Conservation (phyloP, 2,797 vertebrate species). For the Melanotaenia pygmaea region DNA sequence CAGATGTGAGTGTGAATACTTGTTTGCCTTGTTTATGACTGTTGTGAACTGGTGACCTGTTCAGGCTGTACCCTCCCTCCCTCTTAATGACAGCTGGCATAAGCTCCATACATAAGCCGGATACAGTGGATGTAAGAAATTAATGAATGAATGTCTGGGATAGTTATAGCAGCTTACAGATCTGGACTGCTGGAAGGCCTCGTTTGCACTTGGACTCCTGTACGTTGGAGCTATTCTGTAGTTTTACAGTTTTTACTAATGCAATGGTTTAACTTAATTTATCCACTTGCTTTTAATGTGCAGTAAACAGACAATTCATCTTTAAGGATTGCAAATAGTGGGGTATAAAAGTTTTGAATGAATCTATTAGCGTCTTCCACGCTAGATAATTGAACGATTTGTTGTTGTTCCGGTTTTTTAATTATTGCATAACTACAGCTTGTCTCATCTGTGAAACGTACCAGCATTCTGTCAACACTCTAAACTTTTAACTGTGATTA, state of each 20-base stretch:
- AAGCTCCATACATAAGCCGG: background rate
- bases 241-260: background rate
- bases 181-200: background rate
- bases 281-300: no score
- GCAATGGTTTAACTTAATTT: no score
- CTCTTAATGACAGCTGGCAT: background rate
- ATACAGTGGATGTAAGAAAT: background rate
- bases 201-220: background rate
- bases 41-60: background rate
- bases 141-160: background rate
- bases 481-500: conserved; percentile 4
- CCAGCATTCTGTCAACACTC: background rate
- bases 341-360: conserved; percentile 1
- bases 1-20: background rate
- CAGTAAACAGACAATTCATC: background rate
- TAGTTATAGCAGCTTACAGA: background rate
- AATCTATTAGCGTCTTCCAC: background rate
- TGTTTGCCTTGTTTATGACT: background rate
- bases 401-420: background rate
- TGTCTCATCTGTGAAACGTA: background rate
- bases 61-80: background rate
- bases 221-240: background rate
- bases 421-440: background rate
- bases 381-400: background rate
- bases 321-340: background rate